Evolutionary conservation across 2,888 invertebrate species (phyloP).

Genomic region (Callinectes sapidus): DNA sequence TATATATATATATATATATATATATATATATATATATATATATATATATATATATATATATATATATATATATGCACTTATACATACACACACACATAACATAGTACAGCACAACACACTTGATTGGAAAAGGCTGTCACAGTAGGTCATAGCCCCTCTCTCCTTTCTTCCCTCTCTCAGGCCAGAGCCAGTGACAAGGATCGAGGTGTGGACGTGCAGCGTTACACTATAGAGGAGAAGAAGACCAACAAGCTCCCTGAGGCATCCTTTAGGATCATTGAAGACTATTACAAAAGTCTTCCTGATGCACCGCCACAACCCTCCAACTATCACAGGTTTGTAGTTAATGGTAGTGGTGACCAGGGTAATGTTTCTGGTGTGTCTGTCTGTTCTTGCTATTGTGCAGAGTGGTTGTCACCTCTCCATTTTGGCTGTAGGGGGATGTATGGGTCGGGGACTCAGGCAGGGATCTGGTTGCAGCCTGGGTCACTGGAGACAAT

Average conservation of each 20-base stretch:
- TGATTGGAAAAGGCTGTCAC: neutral
- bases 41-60: neutral
- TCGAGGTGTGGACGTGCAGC: constrained; percentile 68
- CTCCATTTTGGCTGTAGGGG: no score
- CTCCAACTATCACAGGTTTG: constrained; percentile 86
- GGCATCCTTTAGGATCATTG: constrained; percentile 83
- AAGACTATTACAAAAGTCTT: constrained; percentile 83
- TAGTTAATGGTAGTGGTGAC: neutral
- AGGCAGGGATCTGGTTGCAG: no score
- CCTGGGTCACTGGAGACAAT: no score
- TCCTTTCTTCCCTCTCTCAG: constrained; percentile 24
- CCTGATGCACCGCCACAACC: constrained; percentile 89
- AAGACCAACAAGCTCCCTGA: constrained; percentile 81
- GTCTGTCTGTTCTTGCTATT: neutral
- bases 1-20: neutral
- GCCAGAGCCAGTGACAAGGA: constrained; percentile 62
- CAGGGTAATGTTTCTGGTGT: neutral
- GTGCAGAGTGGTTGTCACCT: neutral
- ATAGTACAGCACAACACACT: neutral
- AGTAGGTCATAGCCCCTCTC: neutral
- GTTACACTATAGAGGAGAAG: constrained; percentile 71
- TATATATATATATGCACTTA: neutral
- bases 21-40: no score
- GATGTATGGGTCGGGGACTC: no score
- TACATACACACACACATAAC: no score